Evolutionary conservation across 2,888 invertebrate genomes (phyloP), one percentile per base, ranked within the genome.

Genomic region (Lasiommata megera): DNA sequence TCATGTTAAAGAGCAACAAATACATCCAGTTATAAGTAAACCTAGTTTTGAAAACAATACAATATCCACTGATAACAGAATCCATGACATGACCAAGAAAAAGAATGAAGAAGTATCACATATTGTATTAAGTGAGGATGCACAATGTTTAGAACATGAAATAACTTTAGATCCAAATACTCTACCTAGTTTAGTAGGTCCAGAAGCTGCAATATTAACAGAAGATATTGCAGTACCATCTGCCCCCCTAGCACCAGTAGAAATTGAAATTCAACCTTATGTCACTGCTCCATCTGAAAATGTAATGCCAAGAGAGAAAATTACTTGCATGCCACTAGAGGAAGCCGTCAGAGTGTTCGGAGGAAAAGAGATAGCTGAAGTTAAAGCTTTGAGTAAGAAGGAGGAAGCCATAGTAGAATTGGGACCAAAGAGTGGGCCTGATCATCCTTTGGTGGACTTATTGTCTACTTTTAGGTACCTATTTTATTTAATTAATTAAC

Each of bases 361-460:
- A 38, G 85, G 82, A 1, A 73, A 64, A 50, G 87, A 88, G 66
- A 83, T 88, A 63, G 74, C 70, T 56, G 79, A 79, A 67, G 76
- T 88, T 6, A 81, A 71, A 65, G 68, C 67, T 14, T 76, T 87
- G 73, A 88, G 87, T 74, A 82, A 79, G 54, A 77, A 65, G 66
- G 88, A 89, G 59, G 87, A 88, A 59, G 77, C 77, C 52, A 66
- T 77, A 52, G 88, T 87, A 0, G 85, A 85, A 58, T 74, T 75
- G 1, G 89, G 89, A 0, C 79, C 83, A 16, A 17, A 71, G 6
- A 77, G 76, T 68, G 79, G 79, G 0, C 79, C 86, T 17, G 88
- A 88, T 40, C 84, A 89, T 72, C 87, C 88, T 7, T 71, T 90
- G 46, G 80, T 88, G 8, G 89, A 90, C 72, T 74, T 89, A 34